Conservation (phyloP, 2,888 invertebrate species). For the Enoplolaimus lenunculus region DNA sequence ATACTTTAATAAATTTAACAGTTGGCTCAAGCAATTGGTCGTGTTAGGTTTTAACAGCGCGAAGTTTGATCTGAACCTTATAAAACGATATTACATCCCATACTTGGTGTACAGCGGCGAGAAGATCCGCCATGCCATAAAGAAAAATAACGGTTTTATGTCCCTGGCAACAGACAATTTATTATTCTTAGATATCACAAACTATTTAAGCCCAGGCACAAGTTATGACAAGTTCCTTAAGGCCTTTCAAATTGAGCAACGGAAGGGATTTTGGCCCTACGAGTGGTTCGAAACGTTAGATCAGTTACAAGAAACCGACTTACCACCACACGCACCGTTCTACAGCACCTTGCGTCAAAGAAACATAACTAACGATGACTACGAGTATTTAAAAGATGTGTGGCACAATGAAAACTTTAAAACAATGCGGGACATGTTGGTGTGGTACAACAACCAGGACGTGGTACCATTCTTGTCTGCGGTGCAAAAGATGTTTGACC, state of each 20-base stretch:
- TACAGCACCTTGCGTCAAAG: no score
- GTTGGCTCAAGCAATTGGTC: neutral
- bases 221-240: slow-evolving; percentile 5
- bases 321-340: slow-evolving; percentile 15
- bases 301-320: neutral
- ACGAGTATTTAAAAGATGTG: no score
- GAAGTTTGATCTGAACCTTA: slow-evolving; percentile 15
- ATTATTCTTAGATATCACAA: slow-evolving; percentile 7
- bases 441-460: slow-evolving; percentile 23
- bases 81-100: slow-evolving; percentile 11
- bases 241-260: neutral
- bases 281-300: slow-evolving; percentile 10
- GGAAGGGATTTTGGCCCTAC: slow-evolving; percentile 4
- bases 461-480: slow-evolving; percentile 25
- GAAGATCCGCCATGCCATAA: neutral
- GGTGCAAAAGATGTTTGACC: slow-evolving; percentile 25
- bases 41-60: no score
- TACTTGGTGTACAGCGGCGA: neutral
- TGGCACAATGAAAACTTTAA: neutral
- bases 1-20: neutral
- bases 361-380: no score
- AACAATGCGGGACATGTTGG: slow-evolving; percentile 19
- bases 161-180: neutral
- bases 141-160: neutral
- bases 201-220: slow-evolving; percentile 1